Base-by-base conservation (phyloP, 2,113 vertebrate genomes). In the Eurypyga helias region DNA sequence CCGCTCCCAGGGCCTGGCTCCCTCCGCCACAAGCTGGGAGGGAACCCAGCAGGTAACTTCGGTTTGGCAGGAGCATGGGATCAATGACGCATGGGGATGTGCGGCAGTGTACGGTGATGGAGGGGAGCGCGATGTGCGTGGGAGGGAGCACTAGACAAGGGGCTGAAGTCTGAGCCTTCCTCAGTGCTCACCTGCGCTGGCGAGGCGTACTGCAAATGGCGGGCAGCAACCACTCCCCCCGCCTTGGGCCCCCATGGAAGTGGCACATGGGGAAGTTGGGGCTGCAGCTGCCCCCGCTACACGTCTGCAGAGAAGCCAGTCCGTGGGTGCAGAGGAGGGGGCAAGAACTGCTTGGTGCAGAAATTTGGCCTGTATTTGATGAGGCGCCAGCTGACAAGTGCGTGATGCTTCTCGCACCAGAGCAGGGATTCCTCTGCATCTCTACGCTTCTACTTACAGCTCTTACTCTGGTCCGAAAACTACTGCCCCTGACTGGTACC, bases 31-130 rank as follows among this genome's bases (percentile, higher is more conserved):
- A 0, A 62, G 48, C 17, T 1, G 2, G 26, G 45, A 54, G 45
- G 17, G 9, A 38, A 13, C 31, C 45, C 0, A 0, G 13, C 0
- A 0, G 11, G 62, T n/a, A 17, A 69, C 28, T 38, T 38, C 0
- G 1, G 3, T 52, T 72, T 80, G 83, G 46, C 62, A 70, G 73
- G 20, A 87, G 43, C 33, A 1, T 17, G 31, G n/a, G 11, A 12
- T 90, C 1, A 7, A 23, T 26, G 49, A 7, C 11, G 10, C 16
- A 1, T 3, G 13, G 5, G 6, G 15, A 8, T 28, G 13, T 15
- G 9, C 2, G 2, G 18, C 45, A 60, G 20, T 2, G 2, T 36
- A 20, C 0, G 0, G 28, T 0, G 3, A 25, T 7, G 57, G 51
- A 31, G 31, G 10, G 7, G 23, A 62, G 31, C 3, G 0, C 10